Evolutionary conservation across 2,888 invertebrate species (phyloP), one percentile per base, ranked within the genome.

Genomic region (Cantharis nigra): DNA sequence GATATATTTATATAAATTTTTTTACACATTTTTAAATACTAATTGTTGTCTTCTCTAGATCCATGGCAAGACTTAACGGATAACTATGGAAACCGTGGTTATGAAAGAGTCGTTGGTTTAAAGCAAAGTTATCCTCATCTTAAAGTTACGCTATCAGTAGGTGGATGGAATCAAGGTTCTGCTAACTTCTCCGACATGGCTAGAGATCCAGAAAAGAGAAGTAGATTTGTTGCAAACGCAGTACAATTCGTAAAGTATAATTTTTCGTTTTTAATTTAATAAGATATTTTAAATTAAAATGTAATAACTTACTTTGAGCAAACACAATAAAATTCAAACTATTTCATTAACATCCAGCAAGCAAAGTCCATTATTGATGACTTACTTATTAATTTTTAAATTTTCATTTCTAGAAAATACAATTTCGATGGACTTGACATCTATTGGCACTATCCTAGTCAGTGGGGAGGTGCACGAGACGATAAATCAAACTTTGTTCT

Each of bases 41-140:
- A 33, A 13, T 7, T n/a, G 4, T n/a, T 49, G n/a, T n/a, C n/a
- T n/a, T n/a, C 7, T 49, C 0, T 49, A 93, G 95, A 96, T 89
- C 92, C 94, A 0, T 94, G 92, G 92, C 92, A 94, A 28, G 28
- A 28, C 28, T 28, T 28, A 87, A 2, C 49, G n/a, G 3, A n/a
- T n/a, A 7, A n/a, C 0, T 13, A n/a, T n/a, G n/a, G 7, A n/a
- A 11, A 49, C 5, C 49, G 49, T 11, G 11, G 49, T 49, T 49
- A 49, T 7, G 11, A n/a, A 5, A 49, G 49, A 49, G 11, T 49
- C 49, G 49, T 49, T 1, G 49, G n/a, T 49, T 49, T 49, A 4
- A 49, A 49, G 80, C 82, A 87, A 71, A 77, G 80, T 16, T 88
- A 89, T 82, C 87, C 88, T 3, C 85, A 87, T 63, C 78, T 90